Evolutionary conservation across 2,888 invertebrate species (phyloP).

Genomic region (Danaus chrysippus): DNA sequence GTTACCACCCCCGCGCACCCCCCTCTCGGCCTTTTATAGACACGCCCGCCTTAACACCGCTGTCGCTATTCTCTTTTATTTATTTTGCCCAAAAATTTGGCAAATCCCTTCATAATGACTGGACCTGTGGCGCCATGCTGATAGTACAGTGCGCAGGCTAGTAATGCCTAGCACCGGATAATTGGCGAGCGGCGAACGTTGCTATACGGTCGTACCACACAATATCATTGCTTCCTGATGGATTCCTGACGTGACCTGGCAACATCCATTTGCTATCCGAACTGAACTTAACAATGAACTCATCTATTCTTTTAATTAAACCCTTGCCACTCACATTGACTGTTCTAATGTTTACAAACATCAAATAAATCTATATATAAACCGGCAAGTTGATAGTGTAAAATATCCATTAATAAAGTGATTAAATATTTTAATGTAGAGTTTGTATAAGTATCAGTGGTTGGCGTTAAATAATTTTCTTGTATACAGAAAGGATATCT

Average conservation of each 20-base stretch:
- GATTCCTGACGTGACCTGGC: not conserved
- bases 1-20: conserved; percentile 79
- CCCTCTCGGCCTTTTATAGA: conserved; percentile 78
- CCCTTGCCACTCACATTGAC: conserved; percentile 40
- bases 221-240: conserved; percentile 36
- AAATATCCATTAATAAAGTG: not conserved
- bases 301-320: conserved; percentile 54
- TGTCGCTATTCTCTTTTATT: conserved; percentile 69
- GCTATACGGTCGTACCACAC: not conserved
- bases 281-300: conserved; percentile 74
- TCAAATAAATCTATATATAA: conserved; percentile 56
- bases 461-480: conserved; percentile 1
- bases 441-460: conserved; percentile 34
- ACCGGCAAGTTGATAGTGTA: conserved; percentile 36
- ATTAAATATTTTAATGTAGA: not conserved
- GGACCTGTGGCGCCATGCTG: conserved; percentile 17
- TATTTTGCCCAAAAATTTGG: conserved; percentile 76
- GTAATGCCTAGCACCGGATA: not conserved
- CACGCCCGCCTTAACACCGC: conserved; percentile 67
- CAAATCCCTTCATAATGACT: conserved; percentile 53
- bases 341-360: conserved; percentile 64
- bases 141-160: conserved; percentile 30
- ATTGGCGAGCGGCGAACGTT: not conserved
- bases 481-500: too few relatives aligned
- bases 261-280: not conserved